These are phyloP conservation scores for Chroicocephalus ridibundus DNA, from an alignment of 2,113 vertebrate species.

Conservation along the genomic window DNA sequence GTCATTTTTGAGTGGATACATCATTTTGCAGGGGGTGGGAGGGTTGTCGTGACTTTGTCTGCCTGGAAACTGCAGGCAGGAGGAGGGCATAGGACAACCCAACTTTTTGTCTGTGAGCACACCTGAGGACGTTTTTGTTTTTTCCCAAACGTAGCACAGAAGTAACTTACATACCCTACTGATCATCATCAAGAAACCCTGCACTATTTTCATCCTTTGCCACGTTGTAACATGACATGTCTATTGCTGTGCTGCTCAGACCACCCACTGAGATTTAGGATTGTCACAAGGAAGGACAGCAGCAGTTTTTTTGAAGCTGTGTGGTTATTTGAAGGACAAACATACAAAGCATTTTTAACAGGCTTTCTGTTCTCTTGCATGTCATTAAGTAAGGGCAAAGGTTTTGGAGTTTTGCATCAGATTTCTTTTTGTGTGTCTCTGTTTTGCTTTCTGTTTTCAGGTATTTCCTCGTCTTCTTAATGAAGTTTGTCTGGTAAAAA, in stretches of 20 bases:
- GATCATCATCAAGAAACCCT: not conserved
- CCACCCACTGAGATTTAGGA: not conserved
- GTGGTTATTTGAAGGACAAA: not conserved
- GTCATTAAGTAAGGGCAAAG: not conserved
- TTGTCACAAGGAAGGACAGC: not conserved
- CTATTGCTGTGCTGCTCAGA: not conserved
- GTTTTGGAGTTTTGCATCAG: not conserved
- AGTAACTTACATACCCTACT: not conserved
- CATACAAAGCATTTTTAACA: not conserved
- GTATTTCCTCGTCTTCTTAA: not conserved
- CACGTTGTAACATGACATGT: rapidly evolving
- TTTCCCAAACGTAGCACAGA: not conserved
- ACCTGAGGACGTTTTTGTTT: rapidly evolving
- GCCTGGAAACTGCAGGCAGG: not conserved
- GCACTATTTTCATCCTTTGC: not conserved
- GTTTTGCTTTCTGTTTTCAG: not conserved
- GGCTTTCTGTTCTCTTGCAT: not conserved
- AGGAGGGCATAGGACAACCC: not conserved
- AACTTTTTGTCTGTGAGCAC: not conserved
- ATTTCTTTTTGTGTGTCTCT: not conserved
- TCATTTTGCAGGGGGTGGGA: not conserved
- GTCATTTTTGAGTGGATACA: not conserved
- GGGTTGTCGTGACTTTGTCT: not conserved
- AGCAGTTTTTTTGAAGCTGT: not conserved
- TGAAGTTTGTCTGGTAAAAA: not conserved